phyloP scores from a whole-genome alignment of 2,797 vertebrate genomes.

The Tinamus major region DNA sequence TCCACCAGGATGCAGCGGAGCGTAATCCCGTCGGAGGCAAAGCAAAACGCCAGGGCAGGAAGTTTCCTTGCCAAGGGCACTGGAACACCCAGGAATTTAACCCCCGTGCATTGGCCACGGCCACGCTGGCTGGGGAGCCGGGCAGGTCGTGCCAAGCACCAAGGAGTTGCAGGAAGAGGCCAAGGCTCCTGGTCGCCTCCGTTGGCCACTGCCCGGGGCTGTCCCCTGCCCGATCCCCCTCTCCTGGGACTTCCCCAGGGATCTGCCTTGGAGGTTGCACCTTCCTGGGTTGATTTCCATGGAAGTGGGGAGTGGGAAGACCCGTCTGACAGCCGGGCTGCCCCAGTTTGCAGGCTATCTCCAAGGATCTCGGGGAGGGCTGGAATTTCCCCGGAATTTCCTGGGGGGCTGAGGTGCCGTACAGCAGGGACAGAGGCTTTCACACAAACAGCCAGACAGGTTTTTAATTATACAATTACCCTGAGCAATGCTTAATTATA shows the following conservation, averaged over 20 bases:
- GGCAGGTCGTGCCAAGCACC: background rate
- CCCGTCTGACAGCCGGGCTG: rapidly evolving
- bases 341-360: rapidly evolving
- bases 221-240: background rate
- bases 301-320: background rate
- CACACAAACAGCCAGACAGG: background rate
- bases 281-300: background rate
- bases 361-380: background rate
- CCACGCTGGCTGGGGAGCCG: background rate
- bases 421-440: background rate
- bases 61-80: conserved; percentile 71
- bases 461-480: conserved; percentile 69
- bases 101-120: conserved; percentile 27
- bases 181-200: no score
- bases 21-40: conserved; percentile 67
- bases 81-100: conserved; percentile 75
- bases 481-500: conserved; percentile 53
- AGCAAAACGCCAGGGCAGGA: conserved; percentile 72
- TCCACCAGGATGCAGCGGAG: conserved; percentile 75
- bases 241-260: no score
- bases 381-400: background rate
- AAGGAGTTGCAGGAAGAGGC: background rate
- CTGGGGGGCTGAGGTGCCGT: background rate
- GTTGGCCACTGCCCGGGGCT: background rate
- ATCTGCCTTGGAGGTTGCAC: background rate